Evolutionary conservation across 2,113 vertebrate genomes (phyloP).

Genomic region (Scopus umbretta): DNA sequence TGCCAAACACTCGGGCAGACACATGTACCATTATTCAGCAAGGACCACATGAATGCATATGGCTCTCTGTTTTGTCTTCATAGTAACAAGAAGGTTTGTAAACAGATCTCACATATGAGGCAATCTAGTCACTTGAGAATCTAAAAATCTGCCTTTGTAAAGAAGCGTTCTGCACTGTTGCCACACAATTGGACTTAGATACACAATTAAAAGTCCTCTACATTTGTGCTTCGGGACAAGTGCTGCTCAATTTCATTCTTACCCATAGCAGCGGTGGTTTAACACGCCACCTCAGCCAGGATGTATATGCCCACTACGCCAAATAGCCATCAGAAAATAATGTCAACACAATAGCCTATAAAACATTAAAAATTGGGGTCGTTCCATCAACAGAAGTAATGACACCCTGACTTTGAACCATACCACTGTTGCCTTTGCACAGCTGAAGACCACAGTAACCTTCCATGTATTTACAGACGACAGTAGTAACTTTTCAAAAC

Average conservation of each 20-base stretch:
- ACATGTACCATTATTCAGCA: constrained; percentile 65
- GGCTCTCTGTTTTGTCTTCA: constrained; percentile 73
- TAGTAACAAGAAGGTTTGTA: constrained; percentile 73
- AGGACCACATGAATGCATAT: constrained; percentile 64
- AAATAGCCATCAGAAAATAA: not conserved
- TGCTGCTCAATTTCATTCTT: not conserved
- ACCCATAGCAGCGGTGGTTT: not conserved
- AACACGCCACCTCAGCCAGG: not conserved
- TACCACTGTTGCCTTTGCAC: not conserved
- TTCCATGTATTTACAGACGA: not conserved
- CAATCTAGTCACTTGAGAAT: constrained; percentile 66
- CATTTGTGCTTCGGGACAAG: not conserved
- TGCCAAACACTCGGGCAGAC: constrained; percentile 67
- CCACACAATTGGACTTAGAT: constrained; percentile 16
- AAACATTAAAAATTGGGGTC: not conserved
- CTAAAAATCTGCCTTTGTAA: constrained; percentile 59
- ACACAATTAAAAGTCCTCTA: constrained; percentile 22
- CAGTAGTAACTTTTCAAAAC: not conserved
- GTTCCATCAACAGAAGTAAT: not conserved
- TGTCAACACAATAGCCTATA: not conserved
- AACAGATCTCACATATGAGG: constrained; percentile 63
- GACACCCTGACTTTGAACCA: not conserved
- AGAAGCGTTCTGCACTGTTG: constrained; percentile 8
- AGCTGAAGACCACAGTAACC: not conserved
- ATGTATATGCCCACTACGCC: not conserved